Percentiles rank a stretch among this genome's conserved stretches.
Conservation (phyloP, 2,113 vertebrate species). For the Menura novaehollandiae region DNA sequence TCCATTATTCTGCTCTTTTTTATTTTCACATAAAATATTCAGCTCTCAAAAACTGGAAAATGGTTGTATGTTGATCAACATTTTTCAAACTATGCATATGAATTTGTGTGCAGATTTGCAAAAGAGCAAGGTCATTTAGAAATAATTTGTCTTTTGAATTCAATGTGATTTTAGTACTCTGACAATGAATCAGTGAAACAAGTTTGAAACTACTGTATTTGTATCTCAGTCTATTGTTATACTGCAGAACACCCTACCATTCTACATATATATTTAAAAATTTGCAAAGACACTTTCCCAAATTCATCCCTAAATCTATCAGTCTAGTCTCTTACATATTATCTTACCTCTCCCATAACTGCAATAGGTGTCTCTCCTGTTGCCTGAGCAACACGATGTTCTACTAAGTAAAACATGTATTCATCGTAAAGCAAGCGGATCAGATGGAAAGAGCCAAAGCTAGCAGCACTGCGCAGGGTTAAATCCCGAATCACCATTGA, state of each 20-base stretch:
- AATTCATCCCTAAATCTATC: neutral
- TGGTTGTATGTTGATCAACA: neutral
- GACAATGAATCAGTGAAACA: neutral
- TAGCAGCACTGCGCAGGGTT: slow-evolving; percentile 84
- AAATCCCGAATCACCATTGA: slow-evolving; percentile 85
- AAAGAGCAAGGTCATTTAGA: neutral
- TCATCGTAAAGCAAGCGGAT: slow-evolving; percentile 84
- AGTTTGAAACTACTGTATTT: neutral
- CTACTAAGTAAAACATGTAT: slow-evolving; percentile 85
- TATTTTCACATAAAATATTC: neutral
- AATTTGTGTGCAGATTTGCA: neutral
- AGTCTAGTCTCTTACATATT: neutral
- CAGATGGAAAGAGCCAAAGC: slow-evolving; percentile 85
- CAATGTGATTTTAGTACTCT: neutral
- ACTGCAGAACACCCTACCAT: neutral
- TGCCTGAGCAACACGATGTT: slow-evolving; percentile 83
- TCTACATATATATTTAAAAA: neutral
- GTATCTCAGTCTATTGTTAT: neutral
- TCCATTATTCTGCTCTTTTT: neutral
- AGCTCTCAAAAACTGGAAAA: neutral
- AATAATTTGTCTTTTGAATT: neutral
- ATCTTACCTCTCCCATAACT: slow-evolving; percentile 85
- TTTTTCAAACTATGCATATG: neutral
- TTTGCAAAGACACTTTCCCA: neutral
- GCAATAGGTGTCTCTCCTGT: slow-evolving; percentile 84